Conservation (phyloP, 2,888 invertebrate genomes). For the Glaucopsyche alexis region DNA sequence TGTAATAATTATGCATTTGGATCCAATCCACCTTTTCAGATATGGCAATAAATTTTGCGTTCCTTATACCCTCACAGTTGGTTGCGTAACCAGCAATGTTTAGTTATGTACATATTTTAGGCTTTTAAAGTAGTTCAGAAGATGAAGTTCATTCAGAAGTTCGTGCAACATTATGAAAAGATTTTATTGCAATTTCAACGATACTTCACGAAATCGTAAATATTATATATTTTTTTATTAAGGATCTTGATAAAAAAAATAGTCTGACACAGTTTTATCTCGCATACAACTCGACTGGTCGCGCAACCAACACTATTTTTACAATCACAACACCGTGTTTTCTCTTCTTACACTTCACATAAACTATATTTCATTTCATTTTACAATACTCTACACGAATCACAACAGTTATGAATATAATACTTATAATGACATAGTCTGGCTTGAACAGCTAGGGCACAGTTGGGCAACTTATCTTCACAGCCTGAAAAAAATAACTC, state of each 20-base stretch:
- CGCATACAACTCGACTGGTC: too few relatives aligned
- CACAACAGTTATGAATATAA: slow-evolving; percentile 91
- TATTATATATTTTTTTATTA: too few relatives aligned
- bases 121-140: too few relatives aligned
- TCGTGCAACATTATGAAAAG: too few relatives aligned
- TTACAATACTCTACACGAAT: slow-evolving; percentile 74
- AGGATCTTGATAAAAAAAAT: too few relatives aligned
- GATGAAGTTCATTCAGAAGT: too few relatives aligned
- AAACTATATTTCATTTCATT: not conserved
- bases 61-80: not conserved
- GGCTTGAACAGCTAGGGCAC: slow-evolving; percentile 90
- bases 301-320: too few relatives aligned
- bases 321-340: too few relatives aligned
- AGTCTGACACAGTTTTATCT: too few relatives aligned
- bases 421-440: slow-evolving; percentile 92
- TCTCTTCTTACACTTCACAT: too few relatives aligned
- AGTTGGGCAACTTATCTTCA: slow-evolving; percentile 87
- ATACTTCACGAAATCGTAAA: too few relatives aligned
- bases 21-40: not conserved
- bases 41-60: not conserved
- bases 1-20: not conserved
- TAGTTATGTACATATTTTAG: not conserved
- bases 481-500: slow-evolving; percentile 67
- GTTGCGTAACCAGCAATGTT: not conserved
- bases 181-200: too few relatives aligned